phyloP scores from a whole-genome alignment of 2,113 vertebrate genomes.

The Sapajus apella region DNA sequence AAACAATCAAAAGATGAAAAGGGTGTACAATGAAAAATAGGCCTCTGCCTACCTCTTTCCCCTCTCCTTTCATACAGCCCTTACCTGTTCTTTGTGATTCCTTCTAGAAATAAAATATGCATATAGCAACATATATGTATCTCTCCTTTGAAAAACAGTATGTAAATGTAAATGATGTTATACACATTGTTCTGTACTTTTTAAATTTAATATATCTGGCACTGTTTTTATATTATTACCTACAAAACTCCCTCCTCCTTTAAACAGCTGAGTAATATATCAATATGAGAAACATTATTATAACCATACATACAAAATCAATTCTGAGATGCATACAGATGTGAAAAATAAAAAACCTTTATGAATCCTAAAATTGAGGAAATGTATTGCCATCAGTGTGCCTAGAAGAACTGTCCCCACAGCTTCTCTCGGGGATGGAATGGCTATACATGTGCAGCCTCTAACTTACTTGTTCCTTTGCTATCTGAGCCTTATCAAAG shows the following conservation, averaged over 20 bases:
- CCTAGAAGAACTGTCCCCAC: neutral
- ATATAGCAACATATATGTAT: neutral
- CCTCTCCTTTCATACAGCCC: neutral
- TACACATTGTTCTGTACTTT: neutral
- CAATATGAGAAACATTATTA: neutral
- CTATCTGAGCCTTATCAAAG: neutral
- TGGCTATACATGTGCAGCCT: neutral
- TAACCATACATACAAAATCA: neutral
- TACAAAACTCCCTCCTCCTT: neutral
- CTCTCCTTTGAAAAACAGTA: neutral
- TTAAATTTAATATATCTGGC: neutral
- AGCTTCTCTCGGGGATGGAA: neutral
- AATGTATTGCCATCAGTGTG: neutral
- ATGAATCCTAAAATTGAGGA: neutral
- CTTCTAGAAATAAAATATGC: neutral
- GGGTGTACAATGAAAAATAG: neutral
- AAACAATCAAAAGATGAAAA: neutral
- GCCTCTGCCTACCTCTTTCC: neutral
- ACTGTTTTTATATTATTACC: neutral
- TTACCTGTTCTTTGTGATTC: neutral
- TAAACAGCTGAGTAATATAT: neutral
- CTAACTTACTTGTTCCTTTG: neutral
- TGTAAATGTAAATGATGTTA: no score
- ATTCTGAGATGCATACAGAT: neutral
- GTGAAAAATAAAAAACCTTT: neutral